Conservation (phyloP, 1,140 invertebrate genomes). For the Drosophila asahinai region DNA sequence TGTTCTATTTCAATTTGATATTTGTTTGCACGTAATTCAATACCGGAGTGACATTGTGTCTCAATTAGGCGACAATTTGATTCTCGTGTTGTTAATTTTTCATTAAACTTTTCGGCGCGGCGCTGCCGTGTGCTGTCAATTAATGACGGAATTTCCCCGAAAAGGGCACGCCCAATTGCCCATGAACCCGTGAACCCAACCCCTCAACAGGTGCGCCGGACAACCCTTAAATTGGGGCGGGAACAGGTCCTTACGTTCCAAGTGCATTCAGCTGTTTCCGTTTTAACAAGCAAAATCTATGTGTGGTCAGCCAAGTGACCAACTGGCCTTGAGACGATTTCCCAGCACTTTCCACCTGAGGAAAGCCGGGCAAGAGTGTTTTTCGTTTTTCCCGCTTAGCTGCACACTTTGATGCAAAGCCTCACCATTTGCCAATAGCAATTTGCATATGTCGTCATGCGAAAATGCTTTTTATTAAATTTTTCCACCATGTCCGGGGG, state of each 20-base stretch:
- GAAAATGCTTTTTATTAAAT: slow-evolving; percentile 76
- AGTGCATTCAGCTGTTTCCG: slow-evolving; percentile 68
- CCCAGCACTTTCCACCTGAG: slow-evolving; percentile 38
- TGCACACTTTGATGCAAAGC: slow-evolving; percentile 69
- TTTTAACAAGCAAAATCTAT: slow-evolving; percentile 63
- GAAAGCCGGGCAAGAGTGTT: not conserved
- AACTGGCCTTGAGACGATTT: slow-evolving; percentile 68
- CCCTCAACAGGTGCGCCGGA: slow-evolving; percentile 63
- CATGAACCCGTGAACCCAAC: slow-evolving; percentile 9
- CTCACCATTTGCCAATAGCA: slow-evolving; percentile 36
- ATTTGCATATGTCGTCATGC: slow-evolving; percentile 82
- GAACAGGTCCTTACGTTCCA: slow-evolving; percentile 2
- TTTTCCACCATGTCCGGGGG: slow-evolving; percentile 35
- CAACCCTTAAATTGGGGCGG: slow-evolving; percentile 16
- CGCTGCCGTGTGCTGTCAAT: slow-evolving; percentile 71
- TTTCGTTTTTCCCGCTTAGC: slow-evolving; percentile 53
- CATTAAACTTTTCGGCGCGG: slow-evolving; percentile 66
- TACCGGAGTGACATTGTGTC: slow-evolving; percentile 64
- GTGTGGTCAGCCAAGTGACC: slow-evolving; percentile 56
- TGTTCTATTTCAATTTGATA: slow-evolving; percentile 57
- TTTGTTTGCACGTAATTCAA: slow-evolving; percentile 78
- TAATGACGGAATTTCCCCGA: slow-evolving; percentile 68
- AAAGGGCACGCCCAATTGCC: slow-evolving; percentile 49
- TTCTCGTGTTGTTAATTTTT: slow-evolving; percentile 81
- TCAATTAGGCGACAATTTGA: slow-evolving; percentile 81